Evolutionary conservation across 1,140 invertebrate genomes (phyloP).

Genomic region (Heterodera schachtii): DNA sequence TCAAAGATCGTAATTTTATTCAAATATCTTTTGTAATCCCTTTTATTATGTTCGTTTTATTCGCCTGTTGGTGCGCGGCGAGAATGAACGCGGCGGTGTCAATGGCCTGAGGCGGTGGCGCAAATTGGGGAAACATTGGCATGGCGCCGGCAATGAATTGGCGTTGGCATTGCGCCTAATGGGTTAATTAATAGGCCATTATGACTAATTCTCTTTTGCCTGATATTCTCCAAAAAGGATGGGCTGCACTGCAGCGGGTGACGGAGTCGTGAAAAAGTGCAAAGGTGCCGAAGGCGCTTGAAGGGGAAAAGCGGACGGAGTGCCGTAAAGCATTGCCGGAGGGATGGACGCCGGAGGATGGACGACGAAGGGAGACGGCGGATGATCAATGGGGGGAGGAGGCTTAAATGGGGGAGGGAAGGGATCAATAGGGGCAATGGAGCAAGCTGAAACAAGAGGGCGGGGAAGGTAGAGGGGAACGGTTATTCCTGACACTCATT

Average conservation of each 20-base stretch:
- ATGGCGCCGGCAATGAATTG: neutral
- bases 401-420: no score
- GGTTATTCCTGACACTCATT: no score
- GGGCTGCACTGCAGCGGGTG: no score
- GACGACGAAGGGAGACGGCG: neutral
- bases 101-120: neutral
- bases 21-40: no score
- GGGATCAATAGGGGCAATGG: no score
- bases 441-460: no score
- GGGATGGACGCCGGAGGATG: neutral
- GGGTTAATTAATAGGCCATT: neutral
- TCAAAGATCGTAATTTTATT: no score
- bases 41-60: neutral
- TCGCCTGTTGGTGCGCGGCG: neutral
- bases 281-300: neutral
- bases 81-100: conserved; percentile 1
- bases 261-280: neutral
- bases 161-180: neutral
- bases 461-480: neutral
- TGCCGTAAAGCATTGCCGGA: neutral
- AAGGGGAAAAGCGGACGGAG: neutral
- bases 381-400: neutral
- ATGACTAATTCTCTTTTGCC: neutral
- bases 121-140: conserved; percentile 2
- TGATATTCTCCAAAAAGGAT: neutral